These are phyloP conservation scores for Falco novaeseelandiae DNA, from an alignment of 2,797 vertebrate genomes.

Conservation along the genomic window DNA sequence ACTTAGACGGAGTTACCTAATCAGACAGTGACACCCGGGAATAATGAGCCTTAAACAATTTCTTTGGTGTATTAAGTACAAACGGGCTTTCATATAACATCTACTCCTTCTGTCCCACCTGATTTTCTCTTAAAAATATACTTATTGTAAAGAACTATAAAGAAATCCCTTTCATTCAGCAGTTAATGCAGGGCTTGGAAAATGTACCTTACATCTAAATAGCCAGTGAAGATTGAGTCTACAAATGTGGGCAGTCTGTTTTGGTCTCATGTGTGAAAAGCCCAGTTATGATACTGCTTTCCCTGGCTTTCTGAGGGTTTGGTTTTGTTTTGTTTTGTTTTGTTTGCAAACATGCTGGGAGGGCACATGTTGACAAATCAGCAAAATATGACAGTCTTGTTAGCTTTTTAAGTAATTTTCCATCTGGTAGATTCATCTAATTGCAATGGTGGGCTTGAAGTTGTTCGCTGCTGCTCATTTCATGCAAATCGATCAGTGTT, in stretches of 20 bases:
- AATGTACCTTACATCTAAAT: not conserved
- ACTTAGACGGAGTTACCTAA: not conserved
- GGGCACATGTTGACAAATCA: not conserved
- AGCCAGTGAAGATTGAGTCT: not conserved
- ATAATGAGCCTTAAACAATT: not conserved
- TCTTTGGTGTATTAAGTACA: not conserved
- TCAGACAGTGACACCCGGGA: not conserved
- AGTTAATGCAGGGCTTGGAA: not conserved
- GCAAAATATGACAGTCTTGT: constrained; percentile 23
- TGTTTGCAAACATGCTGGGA: not conserved
- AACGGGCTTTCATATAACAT: not conserved
- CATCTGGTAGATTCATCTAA: constrained; percentile 23
- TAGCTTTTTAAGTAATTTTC: constrained; percentile 29
- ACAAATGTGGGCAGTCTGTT: not conserved
- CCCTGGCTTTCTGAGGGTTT: not conserved
- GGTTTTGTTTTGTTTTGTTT: not conserved
- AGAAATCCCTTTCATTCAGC: not conserved
- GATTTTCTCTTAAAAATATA: not conserved
- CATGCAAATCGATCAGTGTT: not conserved
- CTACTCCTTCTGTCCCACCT: not conserved
- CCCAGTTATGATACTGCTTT: not conserved
- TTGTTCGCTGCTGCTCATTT: not conserved
- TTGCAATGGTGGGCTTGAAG: constrained; percentile 16
- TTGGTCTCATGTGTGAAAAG: not conserved
- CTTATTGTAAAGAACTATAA: not conserved